Conservation (phyloP, 2,797 vertebrate genomes). For the Xenopus petersii region DNA sequence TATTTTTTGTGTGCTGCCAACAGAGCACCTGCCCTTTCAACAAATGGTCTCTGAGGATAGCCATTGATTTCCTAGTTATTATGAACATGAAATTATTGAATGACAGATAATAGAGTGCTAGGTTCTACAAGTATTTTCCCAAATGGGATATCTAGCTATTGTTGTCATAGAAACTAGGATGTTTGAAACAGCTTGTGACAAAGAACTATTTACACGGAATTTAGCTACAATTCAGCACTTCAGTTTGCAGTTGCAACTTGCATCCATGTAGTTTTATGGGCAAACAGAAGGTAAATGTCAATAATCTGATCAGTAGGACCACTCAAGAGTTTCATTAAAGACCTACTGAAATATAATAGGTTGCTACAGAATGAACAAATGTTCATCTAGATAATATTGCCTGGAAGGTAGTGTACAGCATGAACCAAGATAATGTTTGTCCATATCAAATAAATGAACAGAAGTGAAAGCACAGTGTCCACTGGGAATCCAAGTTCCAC, state of each 20-base stretch:
- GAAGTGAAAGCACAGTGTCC: too few species aligned
- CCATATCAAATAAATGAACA: slow-evolving; percentile 64
- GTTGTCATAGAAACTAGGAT: slow-evolving; percentile 74
- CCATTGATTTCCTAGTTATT: slow-evolving; percentile 86
- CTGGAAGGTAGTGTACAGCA: slow-evolving; percentile 29
- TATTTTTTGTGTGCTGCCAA: slow-evolving; percentile 40
- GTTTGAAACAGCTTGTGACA: slow-evolving; percentile 77
- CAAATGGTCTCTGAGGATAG: slow-evolving; percentile 70
- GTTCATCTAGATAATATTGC: slow-evolving; percentile 9
- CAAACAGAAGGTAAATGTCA: slow-evolving; percentile 47
- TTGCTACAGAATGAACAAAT: slow-evolving; percentile 8
- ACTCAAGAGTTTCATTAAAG: slow-evolving; percentile 11
- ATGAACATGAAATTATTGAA: slow-evolving; percentile 88
- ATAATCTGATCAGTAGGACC: slow-evolving; percentile 12
- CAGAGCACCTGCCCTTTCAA: slow-evolving; percentile 54
- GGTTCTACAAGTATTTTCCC: slow-evolving; percentile 74
- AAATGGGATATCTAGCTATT: slow-evolving; percentile 68
- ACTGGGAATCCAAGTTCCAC: too few species aligned
- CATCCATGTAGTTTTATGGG: slow-evolving; percentile 50
- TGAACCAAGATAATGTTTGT: slow-evolving; percentile 62
- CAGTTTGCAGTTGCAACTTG: slow-evolving; percentile 44
- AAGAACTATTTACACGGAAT: slow-evolving; percentile 70
- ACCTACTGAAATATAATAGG: slow-evolving; percentile 28
- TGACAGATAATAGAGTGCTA: slow-evolving; percentile 82
- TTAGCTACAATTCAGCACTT: slow-evolving; percentile 63